Evolutionary conservation across 2,113 vertebrate genomes (phyloP).

Genomic region (Felis catus): DNA sequence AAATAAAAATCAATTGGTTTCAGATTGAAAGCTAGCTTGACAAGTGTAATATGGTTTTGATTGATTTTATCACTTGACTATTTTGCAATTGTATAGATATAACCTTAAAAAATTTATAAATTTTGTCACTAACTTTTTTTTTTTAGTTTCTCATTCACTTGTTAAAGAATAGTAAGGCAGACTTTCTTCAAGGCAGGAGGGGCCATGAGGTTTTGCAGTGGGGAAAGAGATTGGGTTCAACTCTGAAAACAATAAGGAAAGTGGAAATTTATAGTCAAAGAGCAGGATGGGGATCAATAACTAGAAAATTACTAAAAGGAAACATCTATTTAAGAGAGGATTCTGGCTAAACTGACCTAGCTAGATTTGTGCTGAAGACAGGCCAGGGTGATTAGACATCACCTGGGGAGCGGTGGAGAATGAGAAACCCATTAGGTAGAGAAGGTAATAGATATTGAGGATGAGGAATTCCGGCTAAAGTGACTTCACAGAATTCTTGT

Average conservation of each 20-base stretch:
- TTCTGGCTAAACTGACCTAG: neutral
- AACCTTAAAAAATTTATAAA: neutral
- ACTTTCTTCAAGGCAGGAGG: neutral
- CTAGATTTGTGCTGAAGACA: neutral
- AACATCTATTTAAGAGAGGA: neutral
- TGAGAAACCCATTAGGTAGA: neutral
- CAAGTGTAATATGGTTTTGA: neutral
- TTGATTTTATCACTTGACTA: neutral
- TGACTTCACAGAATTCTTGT: neutral
- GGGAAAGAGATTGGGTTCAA: neutral
- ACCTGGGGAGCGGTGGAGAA: neutral
- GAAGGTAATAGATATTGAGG: neutral
- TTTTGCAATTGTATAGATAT: neutral
- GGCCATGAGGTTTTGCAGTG: neutral
- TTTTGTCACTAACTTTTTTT: neutral
- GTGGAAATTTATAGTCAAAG: neutral
- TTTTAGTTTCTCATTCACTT: neutral
- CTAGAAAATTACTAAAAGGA: neutral
- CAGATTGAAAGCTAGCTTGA: neutral
- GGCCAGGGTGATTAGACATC: neutral
- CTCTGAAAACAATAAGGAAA: neutral
- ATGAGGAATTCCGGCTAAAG: neutral
- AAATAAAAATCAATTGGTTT: neutral
- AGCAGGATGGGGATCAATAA: neutral
- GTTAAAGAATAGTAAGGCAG: neutral